phyloP scores from a whole-genome alignment of 2,797 vertebrate species.

The Rhincodon typus region DNA sequence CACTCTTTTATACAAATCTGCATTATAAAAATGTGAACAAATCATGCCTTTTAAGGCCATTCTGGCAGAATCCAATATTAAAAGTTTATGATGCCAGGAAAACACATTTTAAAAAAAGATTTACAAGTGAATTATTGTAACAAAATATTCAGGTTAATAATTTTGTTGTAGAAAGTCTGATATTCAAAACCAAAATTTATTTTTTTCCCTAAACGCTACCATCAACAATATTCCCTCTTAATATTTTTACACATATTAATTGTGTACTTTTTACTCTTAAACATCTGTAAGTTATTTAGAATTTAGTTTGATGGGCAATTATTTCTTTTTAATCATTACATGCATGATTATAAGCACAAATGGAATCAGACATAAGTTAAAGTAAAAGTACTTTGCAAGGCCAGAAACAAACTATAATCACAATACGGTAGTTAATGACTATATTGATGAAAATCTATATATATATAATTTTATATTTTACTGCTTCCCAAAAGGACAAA shows the following conservation, averaged over 20 bases:
- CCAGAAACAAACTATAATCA: constrained; percentile 30
- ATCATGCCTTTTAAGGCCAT: constrained; percentile 87
- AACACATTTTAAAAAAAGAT: constrained; percentile 83
- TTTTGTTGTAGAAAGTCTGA: constrained; percentile 40
- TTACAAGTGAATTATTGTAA: constrained; percentile 99
- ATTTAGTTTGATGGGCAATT: constrained; percentile 36
- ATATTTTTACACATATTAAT: constrained; percentile 32
- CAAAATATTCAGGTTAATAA: constrained; percentile 74
- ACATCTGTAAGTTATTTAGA: constrained; percentile 36
- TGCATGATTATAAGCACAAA: constrained; percentile 35
- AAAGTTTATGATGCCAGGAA: constrained; percentile 81
- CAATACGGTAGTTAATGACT: constrained; percentile 22
- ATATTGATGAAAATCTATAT: constrained; percentile 34
- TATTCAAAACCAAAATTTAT: constrained; percentile 36
- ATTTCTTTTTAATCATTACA: constrained; percentile 37
- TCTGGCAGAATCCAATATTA: constrained; percentile 87
- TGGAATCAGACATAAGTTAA: constrained; percentile 35
- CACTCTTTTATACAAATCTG: constrained; percentile 95
- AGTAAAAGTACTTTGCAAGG: constrained; percentile 31
- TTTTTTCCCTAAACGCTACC: constrained; percentile 28
- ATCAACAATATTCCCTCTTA: constrained; percentile 36
- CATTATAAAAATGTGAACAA: constrained; percentile 95
- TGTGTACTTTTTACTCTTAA: constrained; percentile 35
- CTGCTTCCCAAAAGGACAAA: constrained; percentile 31
- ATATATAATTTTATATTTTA: constrained; percentile 30